phyloP scores from a whole-genome alignment of 2,888 invertebrate species.

The Sphecodes monilicornis region DNA sequence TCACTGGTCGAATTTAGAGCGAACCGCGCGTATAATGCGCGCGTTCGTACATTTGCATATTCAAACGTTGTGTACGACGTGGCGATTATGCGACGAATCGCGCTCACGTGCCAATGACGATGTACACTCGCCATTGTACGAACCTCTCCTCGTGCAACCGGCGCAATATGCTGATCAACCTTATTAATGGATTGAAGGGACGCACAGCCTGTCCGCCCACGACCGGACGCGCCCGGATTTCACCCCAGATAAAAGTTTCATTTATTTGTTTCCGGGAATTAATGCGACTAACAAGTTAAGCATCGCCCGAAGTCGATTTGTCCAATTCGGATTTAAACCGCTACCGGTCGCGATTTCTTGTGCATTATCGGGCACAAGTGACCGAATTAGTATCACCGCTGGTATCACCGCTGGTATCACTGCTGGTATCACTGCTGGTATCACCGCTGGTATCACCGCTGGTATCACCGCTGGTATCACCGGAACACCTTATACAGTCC shows the following conservation, averaged over 20 bases:
- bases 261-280: not conserved
- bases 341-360: not conserved
- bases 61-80: constrained; percentile 67
- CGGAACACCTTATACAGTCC: too few relatives aligned
- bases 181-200: constrained; percentile 44
- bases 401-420: too few relatives aligned
- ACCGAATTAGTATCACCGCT: too few relatives aligned
- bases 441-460: too few relatives aligned
- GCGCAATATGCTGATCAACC: constrained; percentile 51
- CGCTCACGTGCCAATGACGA: constrained; percentile 59
- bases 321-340: not conserved
- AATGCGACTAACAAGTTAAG: constrained; percentile 12
- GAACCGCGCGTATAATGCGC: constrained; percentile 67
- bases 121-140: constrained; percentile 51
- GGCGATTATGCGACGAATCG: constrained; percentile 69
- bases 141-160: constrained; percentile 41
- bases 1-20: constrained; percentile 67
- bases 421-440: too few relatives aligned
- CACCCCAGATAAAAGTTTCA: not conserved
- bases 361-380: too few relatives aligned
- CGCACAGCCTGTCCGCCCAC: not conserved
- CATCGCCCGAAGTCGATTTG: not conserved
- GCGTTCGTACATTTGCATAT: constrained; percentile 71
- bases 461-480: too few relatives aligned
- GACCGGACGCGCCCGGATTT: constrained; percentile 1